Evolutionary conservation across 1,140 invertebrate genomes (phyloP).

Genomic region (Drosophila dunni): DNA sequence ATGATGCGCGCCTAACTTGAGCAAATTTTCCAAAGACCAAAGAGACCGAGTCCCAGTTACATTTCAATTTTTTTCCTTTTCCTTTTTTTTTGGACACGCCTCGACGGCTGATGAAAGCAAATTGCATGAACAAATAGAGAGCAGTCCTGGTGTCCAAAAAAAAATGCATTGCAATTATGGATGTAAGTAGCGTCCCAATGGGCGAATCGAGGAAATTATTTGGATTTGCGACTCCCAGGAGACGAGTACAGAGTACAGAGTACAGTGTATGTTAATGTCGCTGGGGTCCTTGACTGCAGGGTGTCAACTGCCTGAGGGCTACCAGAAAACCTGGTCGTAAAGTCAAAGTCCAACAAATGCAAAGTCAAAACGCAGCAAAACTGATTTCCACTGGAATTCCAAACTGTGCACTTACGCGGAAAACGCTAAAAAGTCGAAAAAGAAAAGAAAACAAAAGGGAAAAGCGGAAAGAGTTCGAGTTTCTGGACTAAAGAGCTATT

Average conservation of each 20-base stretch:
- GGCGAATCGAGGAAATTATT: not conserved
- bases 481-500: constrained; percentile 1
- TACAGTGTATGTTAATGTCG: constrained; percentile 12
- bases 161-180: constrained; percentile 47
- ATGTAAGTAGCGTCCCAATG: constrained; percentile 21
- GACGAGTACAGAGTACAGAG: not conserved
- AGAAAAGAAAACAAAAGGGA: not conserved
- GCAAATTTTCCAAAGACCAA: constrained; percentile 55
- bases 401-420: constrained; percentile 7
- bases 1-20: constrained; percentile 77
- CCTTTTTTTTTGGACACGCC: constrained; percentile 45
- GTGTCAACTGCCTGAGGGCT: constrained; percentile 13
- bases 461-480: not conserved
- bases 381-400: constrained; percentile 18
- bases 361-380: constrained; percentile 75
- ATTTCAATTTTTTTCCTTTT: constrained; percentile 26
- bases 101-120: constrained; percentile 64
- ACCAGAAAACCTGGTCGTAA: constrained; percentile 48
- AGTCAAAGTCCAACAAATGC: constrained; percentile 76
- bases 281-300: constrained; percentile 47
- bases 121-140: constrained; percentile 58
- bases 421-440: constrained; percentile 45
- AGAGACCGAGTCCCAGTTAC: constrained; percentile 33
- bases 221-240: not conserved
- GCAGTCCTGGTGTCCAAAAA: constrained; percentile 9